These are phyloP conservation scores for Hydrozoanthus tunicans DNA, from an alignment of 64 coral and sea anemone genomes.

Conservation along the genomic window DNA sequence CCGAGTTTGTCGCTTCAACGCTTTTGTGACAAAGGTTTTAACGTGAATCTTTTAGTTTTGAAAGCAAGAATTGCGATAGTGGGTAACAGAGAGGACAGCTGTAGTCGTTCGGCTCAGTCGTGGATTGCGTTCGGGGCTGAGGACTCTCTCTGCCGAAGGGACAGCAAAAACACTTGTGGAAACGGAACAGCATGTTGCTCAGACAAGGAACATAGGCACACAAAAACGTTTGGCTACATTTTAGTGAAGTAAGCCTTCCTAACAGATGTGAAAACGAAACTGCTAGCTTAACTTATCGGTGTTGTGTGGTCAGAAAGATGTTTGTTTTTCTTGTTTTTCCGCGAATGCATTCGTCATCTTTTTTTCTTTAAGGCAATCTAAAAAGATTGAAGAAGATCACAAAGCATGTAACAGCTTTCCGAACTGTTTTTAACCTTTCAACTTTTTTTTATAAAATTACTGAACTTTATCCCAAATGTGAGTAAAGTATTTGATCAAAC, in stretches of 20 bases:
- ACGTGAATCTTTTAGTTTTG: background rate
- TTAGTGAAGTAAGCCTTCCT: conserved; percentile 17
- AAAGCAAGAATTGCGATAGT: conserved; percentile 66
- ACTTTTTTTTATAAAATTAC: no score
- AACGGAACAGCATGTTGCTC: conserved; percentile 12
- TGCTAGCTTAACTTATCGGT: no score
- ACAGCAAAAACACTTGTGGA: conserved; percentile 6
- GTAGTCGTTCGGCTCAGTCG: background rate
- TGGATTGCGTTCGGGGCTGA: conserved; percentile 46
- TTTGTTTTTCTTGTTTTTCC: no score
- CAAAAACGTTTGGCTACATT: conserved; percentile 59
- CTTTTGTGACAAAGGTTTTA: conserved; percentile 59
- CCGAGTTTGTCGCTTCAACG: conserved; percentile 26
- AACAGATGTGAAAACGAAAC: no score
- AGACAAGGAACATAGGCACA: conserved; percentile 34
- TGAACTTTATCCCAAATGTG: no score
- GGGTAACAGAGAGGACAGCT: conserved; percentile 48
- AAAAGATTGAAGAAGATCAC: no score
- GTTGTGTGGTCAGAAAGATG: no score
- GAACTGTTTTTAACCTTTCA: no score
- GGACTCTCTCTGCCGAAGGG: conserved; percentile 30
- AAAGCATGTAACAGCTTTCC: no score
- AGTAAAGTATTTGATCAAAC: no score
- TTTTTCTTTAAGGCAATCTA: no score
- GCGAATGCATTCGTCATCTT: no score